These are phyloP conservation scores for Galendromus occidentalis DNA, from an alignment of 1,140 invertebrate species.

Conservation along the genomic window DNA sequence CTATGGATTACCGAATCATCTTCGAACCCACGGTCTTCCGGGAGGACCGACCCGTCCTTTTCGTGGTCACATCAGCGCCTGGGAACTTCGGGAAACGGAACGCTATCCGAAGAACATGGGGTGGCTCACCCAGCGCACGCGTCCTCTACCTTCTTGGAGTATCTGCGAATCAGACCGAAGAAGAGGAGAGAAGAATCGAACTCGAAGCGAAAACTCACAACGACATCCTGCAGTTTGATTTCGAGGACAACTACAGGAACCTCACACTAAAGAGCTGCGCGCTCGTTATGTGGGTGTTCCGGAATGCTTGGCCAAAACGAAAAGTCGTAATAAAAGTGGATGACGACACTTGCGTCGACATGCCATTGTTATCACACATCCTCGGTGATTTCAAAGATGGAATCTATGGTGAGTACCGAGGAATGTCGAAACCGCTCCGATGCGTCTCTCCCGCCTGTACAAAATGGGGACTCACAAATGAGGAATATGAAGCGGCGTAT, in stretches of 20 bases:
- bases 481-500: slow-evolving; percentile 19
- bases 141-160: not conserved
- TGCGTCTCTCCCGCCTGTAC: not conserved
- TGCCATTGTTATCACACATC: slow-evolving; percentile 31
- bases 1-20: not conserved
- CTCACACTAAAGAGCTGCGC: slow-evolving; percentile 18
- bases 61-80: not conserved
- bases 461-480: slow-evolving; percentile 21
- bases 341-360: slow-evolving; percentile 24
- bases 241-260: slow-evolving; percentile 18
- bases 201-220: not conserved
- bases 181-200: not conserved
- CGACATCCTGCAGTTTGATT: slow-evolving; percentile 21
- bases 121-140: not conserved
- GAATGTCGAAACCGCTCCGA: not conserved
- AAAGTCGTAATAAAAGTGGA: slow-evolving; percentile 19
- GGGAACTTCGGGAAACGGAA: not conserved
- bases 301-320: slow-evolving; percentile 14
- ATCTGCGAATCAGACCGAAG: not conserved
- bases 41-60: not conserved
- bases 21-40: not conserved
- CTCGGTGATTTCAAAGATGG: not conserved
- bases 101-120: not conserved
- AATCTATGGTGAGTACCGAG: slow-evolving; percentile 13
- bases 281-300: slow-evolving; percentile 19